A percentile compares a stretch with the other conserved stretches of the same genome.
Conservation (phyloP, 2,113 vertebrate genomes). For the Antechinus stuartii region DNA sequence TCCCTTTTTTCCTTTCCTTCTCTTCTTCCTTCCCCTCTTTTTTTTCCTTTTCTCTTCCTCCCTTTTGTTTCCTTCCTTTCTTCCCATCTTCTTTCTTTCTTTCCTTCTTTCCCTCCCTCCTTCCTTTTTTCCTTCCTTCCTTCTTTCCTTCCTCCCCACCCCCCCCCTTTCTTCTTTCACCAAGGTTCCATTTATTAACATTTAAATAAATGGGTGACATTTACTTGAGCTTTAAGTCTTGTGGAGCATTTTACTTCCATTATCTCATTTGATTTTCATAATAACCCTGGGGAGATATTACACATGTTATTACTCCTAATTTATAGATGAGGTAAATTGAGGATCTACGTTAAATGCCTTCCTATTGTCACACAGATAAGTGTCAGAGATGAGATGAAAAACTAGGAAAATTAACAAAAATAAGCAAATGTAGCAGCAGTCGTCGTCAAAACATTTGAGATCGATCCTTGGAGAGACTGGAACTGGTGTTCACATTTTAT, state of each 20-base stretch:
- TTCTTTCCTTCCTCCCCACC: not conserved
- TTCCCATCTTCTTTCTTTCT: not conserved
- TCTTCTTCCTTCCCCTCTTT: no score
- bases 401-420: not conserved
- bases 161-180: not conserved
- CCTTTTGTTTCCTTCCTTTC: not conserved
- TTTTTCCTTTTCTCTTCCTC: not conserved
- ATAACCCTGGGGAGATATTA: not conserved
- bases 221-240: not conserved
- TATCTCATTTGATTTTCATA: not conserved
- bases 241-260: not conserved
- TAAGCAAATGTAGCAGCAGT: not conserved
- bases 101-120: not conserved
- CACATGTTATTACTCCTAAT: not conserved
- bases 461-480: not conserved
- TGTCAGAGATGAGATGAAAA: conserved; percentile 17
- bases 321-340: not conserved
- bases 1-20: not conserved
- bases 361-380: not conserved
- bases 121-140: no score
- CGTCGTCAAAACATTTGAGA: not conserved
- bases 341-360: conserved; percentile 36
- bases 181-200: not conserved
- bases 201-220: not conserved
- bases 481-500: conserved; percentile 4